phyloP scores from a whole-genome alignment of 2,888 invertebrate genomes.

The Napeogenes sylphis region DNA sequence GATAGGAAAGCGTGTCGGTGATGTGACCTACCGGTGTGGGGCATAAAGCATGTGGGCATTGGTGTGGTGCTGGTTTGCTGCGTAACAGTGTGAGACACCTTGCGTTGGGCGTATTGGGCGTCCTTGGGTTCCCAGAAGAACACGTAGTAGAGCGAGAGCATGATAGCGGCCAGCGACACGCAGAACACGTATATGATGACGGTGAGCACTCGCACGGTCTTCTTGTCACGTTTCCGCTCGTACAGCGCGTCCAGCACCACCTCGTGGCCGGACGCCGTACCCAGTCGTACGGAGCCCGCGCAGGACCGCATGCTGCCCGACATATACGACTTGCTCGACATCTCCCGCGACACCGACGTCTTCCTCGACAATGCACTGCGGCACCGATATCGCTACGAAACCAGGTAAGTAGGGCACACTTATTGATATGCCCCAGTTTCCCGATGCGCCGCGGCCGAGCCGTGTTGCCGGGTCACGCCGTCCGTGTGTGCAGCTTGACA shows the following conservation, averaged over 20 bases:
- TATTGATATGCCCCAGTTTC: conserved; percentile 73
- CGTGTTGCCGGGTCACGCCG: conserved; percentile 64
- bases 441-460: conserved; percentile 55
- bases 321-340: conserved; percentile 77
- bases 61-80: conserved; percentile 75
- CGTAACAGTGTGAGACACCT: conserved; percentile 73
- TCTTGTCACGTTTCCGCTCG: conserved; percentile 90
- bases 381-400: conserved; percentile 39
- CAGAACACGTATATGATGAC: conserved; percentile 96
- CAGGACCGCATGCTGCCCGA: conserved; percentile 76
- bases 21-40: conserved; percentile 75
- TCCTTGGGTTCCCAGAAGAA: conserved; percentile 93
- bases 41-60: conserved; percentile 76
- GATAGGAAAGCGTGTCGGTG: conserved; percentile 55
- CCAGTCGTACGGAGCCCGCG: conserved; percentile 66
- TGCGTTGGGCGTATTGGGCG: conserved; percentile 72
- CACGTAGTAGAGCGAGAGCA: conserved; percentile 95
- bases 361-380: conserved; percentile 49
- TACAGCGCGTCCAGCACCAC: conserved; percentile 85
- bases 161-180: conserved; percentile 95
- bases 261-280: conserved; percentile 69
- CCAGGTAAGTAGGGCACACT: conserved; percentile 70
- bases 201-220: conserved; percentile 92
- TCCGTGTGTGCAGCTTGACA: conserved; percentile 71
- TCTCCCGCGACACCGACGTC: conserved; percentile 41